phyloP scores from a whole-genome alignment of 1,140 invertebrate species.

The Megalonaias nervosa region DNA sequence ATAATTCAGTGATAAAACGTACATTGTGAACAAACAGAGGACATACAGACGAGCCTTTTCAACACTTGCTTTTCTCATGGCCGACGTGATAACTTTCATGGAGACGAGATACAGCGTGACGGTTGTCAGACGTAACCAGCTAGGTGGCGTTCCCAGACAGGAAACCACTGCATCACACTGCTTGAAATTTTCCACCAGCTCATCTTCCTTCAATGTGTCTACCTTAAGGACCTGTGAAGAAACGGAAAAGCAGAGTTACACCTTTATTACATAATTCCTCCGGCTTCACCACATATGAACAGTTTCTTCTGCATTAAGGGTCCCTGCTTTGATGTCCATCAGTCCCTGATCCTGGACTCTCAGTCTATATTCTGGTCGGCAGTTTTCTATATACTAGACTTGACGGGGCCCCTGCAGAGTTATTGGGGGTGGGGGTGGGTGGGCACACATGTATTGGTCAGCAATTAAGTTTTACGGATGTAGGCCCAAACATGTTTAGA shows the following conservation, averaged over 20 bases:
- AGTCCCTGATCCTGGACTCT: no score
- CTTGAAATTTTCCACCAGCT: conserved; percentile 27
- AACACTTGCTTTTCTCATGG: conserved; percentile 40
- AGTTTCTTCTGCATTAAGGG: no score
- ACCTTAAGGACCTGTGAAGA: conserved; percentile 39
- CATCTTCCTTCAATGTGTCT: conserved; percentile 32
- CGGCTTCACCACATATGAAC: no score
- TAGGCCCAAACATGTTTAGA: no score
- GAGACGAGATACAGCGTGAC: conserved; percentile 42
- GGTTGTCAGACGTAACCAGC: conserved; percentile 32
- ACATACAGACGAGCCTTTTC: conserved; percentile 41
- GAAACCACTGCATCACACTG: conserved; percentile 48
- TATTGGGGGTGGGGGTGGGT: no score
- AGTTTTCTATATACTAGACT: no score
- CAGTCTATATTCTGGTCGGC: no score
- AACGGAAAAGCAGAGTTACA: background rate
- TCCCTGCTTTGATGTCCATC: no score
- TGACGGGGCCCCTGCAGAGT: no score
- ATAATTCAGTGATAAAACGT: conserved; percentile 1
- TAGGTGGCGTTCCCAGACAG: conserved; percentile 37
- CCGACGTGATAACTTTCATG: conserved; percentile 27
- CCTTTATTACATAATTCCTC: no score
- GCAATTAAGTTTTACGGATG: no score
- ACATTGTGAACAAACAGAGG: conserved; percentile 54
- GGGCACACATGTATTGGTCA: no score